These are phyloP conservation scores for Eupristina koningsbergeri DNA, from an alignment of 1,140 invertebrate genomes.

Conservation along the genomic window DNA sequence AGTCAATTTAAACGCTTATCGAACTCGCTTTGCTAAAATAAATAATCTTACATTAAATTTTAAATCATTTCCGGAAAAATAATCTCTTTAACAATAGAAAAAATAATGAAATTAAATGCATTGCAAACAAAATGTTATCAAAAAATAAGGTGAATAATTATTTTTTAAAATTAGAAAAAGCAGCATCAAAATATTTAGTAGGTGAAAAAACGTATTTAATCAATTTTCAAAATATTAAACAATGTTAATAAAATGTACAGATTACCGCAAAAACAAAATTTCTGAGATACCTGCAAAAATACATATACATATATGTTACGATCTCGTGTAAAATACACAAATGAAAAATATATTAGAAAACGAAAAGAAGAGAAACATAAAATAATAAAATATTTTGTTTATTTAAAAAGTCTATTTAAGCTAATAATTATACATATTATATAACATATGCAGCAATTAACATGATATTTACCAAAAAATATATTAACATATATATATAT, in stretches of 20 bases:
- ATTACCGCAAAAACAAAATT: constrained; percentile 32
- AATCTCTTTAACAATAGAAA: constrained; percentile 14
- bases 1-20: background rate
- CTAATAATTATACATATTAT: constrained; percentile 12
- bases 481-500: background rate
- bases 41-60: background rate
- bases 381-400: constrained; percentile 40
- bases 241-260: constrained; percentile 43
- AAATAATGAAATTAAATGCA: constrained; percentile 30
- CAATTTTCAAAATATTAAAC: background rate
- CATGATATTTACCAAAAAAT: too few species aligned
- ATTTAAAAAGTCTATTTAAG: constrained; percentile 45
- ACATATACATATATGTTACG: constrained; percentile 14
- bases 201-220: background rate
- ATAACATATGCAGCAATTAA: too few species aligned
- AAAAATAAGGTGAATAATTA: background rate
- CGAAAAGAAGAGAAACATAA: background rate
- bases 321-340: background rate
- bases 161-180: background rate
- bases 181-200: background rate
- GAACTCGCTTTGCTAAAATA: background rate
- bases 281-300: constrained; percentile 1
- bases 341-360: constrained; percentile 17
- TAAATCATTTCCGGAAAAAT: background rate
- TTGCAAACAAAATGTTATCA: background rate